Evolutionary conservation across 2,797 vertebrate genomes (phyloP).

Genomic region (Falco rusticolus): DNA sequence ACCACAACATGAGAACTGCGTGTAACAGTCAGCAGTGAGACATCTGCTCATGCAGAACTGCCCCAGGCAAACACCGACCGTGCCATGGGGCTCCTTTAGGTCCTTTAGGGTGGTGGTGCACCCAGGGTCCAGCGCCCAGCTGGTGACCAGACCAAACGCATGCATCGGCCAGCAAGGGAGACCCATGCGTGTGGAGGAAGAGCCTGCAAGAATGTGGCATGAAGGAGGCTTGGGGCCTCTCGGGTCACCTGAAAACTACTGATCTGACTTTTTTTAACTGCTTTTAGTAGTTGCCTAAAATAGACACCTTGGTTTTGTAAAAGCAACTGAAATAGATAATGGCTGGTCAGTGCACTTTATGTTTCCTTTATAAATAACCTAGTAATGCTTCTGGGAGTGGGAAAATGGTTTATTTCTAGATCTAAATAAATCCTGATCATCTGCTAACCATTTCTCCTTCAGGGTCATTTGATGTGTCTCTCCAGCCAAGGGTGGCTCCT

Average conservation of each 20-base stretch:
- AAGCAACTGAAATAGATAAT: neutral
- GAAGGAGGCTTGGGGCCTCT: neutral
- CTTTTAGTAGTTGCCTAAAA: conserved; percentile 22
- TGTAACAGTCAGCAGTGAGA: neutral
- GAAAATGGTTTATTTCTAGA: neutral
- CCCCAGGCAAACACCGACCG: neutral
- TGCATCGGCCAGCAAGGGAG: fast-evolving
- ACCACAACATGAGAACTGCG: fast-evolving
- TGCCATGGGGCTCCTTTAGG: fast-evolving
- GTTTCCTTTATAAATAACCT: conserved; percentile 27
- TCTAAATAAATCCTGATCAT: conserved; percentile 21
- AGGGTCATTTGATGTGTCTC: neutral
- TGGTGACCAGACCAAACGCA: fast-evolving
- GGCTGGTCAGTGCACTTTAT: conserved; percentile 2
- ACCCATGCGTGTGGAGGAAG: fast-evolving
- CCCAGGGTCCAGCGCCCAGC: fast-evolving
- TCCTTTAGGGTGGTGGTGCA: fast-evolving
- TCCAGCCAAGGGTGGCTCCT: neutral
- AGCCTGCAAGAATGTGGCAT: neutral
- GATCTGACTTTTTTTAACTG: neutral
- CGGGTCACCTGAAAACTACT: neutral
- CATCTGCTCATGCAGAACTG: neutral
- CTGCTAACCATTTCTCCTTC: neutral
- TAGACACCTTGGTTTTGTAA: neutral
- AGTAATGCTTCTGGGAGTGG: neutral